Evolutionary conservation across 2,113 vertebrate genomes (phyloP).

Genomic region (Scatophagus argus): DNA sequence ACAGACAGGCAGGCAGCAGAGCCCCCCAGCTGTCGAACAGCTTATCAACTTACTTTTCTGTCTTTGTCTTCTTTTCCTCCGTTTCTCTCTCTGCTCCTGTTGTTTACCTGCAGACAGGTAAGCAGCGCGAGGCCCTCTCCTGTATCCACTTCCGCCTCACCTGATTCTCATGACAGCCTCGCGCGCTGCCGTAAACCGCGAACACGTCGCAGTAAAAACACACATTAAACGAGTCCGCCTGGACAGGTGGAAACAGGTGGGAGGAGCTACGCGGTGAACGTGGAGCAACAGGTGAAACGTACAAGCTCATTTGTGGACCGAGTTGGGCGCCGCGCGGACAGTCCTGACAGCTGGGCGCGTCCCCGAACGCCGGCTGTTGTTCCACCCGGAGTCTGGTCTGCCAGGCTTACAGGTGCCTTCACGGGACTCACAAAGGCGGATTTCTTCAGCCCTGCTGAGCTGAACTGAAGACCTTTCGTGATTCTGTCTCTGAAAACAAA

Average conservation of each 20-base stretch:
- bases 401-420: no score
- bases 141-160: slow-evolving; percentile 47
- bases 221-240: background rate
- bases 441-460: no score
- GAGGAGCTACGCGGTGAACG: background rate
- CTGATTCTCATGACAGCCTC: background rate
- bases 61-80: background rate
- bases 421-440: no score
- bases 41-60: slow-evolving; percentile 40
- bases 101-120: slow-evolving; percentile 45
- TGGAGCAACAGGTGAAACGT: no score
- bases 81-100: background rate
- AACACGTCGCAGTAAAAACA: background rate
- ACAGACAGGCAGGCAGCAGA: no score
- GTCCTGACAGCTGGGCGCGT: background rate
- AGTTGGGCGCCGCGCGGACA: background rate
- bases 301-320: no score
- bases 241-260: background rate
- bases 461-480: no score
- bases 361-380: background rate
- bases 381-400: background rate
- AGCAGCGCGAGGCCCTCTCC: background rate
- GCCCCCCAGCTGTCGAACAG: no score
- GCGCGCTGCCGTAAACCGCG: background rate
- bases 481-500: no score